Evolutionary conservation across 2,888 invertebrate species (phyloP).

Genomic region (Lasioglossum malachurum): DNA sequence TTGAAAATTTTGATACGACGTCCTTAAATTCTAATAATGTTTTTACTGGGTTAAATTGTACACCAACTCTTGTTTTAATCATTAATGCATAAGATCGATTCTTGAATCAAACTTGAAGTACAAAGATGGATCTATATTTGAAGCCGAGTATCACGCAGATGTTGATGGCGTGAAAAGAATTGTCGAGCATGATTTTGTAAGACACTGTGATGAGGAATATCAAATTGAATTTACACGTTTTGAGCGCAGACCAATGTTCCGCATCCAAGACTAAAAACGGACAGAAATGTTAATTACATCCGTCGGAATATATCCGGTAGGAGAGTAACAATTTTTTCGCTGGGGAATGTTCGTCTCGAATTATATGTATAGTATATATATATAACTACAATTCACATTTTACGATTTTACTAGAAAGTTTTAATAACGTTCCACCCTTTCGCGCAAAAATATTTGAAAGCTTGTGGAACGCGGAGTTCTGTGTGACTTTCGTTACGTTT

Average conservation of each 20-base stretch:
- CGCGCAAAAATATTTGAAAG: background rate
- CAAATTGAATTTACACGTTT: background rate
- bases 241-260: background rate
- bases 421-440: background rate
- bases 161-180: background rate
- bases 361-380: too few relatives aligned
- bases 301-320: too few relatives aligned
- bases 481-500: background rate
- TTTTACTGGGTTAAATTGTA: too few relatives aligned
- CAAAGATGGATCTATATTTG: too few relatives aligned
- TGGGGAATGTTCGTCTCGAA: too few relatives aligned
- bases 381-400: background rate
- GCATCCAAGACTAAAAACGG: background rate
- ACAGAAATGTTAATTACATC: background rate
- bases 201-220: background rate
- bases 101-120: too few relatives aligned
- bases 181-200: background rate
- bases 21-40: too few relatives aligned
- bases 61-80: too few relatives aligned
- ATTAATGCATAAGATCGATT: too few relatives aligned
- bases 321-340: too few relatives aligned
- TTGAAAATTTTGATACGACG: too few relatives aligned
- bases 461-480: background rate
- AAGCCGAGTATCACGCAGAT: too few relatives aligned
- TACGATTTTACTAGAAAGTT: background rate